Evolutionary conservation across 2,888 invertebrate species (phyloP).

Genomic region (Cantharis flavilabris): DNA sequence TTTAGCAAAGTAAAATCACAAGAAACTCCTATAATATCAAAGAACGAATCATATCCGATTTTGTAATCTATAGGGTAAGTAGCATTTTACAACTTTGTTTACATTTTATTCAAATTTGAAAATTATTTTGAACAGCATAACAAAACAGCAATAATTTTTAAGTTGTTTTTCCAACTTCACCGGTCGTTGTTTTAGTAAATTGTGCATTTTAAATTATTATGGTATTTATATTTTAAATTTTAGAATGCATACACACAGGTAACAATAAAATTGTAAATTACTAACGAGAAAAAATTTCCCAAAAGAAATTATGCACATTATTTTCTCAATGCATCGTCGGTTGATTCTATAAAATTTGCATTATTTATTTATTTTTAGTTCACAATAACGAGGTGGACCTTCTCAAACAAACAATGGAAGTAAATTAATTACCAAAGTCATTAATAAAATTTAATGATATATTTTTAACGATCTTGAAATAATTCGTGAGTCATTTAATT

Average conservation of each 20-base stretch:
- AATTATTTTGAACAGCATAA: no score
- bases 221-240: neutral
- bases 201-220: neutral
- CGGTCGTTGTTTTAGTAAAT: neutral
- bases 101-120: no score
- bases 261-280: neutral
- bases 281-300: neutral
- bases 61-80: no score
- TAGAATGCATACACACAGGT: neutral
- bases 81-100: no score
- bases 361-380: neutral
- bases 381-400: neutral
- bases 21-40: no score
- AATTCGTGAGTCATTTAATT: neutral
- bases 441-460: neutral
- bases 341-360: neutral
- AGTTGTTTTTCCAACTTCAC: no score
- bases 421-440: neutral
- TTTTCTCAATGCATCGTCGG: neutral
- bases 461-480: neutral
- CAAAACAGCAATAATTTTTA: no score
- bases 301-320: neutral
- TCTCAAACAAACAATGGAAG: neutral
- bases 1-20: no score
- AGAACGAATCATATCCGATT: no score